Evolutionary conservation across 2,888 invertebrate species (phyloP).

Genomic region (Phalera bucephala): DNA sequence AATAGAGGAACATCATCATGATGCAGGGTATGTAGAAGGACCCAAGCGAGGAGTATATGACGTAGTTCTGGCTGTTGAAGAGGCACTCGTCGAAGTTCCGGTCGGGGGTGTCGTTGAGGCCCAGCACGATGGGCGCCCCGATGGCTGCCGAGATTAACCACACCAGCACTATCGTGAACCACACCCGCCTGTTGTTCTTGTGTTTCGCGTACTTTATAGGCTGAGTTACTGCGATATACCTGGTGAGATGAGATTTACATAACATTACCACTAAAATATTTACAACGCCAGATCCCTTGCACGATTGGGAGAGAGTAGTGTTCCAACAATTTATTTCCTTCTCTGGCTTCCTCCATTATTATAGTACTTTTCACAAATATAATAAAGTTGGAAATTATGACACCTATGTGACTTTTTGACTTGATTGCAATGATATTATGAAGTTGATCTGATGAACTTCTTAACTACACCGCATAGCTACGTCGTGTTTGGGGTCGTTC

Average conservation of each 20-base stretch:
- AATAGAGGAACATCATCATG: slow-evolving; percentile 99
- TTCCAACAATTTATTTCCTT: too few species aligned
- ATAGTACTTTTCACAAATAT: too few species aligned
- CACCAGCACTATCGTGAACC: slow-evolving; percentile 96
- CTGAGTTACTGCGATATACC: slow-evolving; percentile 99
- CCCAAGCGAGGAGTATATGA: slow-evolving; percentile 98
- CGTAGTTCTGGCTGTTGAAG: slow-evolving; percentile 99
- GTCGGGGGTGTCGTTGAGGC: slow-evolving; percentile 96
- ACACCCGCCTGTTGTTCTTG: slow-evolving; percentile 97
- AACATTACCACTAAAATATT: too few species aligned
- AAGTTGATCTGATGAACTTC: too few species aligned
- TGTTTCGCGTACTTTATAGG: slow-evolving; percentile 99
- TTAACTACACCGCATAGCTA: too few species aligned
- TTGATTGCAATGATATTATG: too few species aligned
- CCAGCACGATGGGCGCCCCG: slow-evolving; percentile 97
- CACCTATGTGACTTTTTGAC: too few species aligned
- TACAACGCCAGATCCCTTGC: too few species aligned
- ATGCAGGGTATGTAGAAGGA: slow-evolving; percentile 99
- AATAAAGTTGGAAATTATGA: too few species aligned
- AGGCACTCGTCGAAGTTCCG: slow-evolving; percentile 93
- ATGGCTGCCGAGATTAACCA: slow-evolving; percentile 97
- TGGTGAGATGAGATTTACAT: slow-evolving; percentile 60
- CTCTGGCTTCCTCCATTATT: too few species aligned
- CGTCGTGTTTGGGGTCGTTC: too few species aligned
- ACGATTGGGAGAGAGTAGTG: too few species aligned